These are phyloP conservation scores for Acrocyrtus sp. DNA, from an alignment of 2,888 invertebrate genomes.

Conservation along the genomic window DNA sequence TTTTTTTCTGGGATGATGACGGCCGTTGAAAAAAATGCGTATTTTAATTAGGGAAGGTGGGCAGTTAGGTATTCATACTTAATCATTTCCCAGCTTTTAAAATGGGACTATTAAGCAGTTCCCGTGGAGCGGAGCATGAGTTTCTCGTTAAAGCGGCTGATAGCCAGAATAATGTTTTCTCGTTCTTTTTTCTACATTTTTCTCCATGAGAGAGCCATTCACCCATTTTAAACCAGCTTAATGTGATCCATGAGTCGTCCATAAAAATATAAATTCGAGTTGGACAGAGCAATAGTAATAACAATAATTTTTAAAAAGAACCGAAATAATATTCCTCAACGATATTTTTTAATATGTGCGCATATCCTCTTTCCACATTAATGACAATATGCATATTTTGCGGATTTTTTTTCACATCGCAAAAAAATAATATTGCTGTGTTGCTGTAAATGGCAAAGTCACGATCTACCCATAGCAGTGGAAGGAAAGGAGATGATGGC, in stretches of 20 bases:
- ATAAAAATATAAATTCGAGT: not conserved
- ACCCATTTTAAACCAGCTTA: too few species aligned
- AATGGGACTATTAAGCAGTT: not conserved
- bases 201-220: too few species aligned
- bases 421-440: conserved; percentile 11
- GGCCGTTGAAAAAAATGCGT: not conserved
- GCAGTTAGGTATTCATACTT: not conserved
- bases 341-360: too few species aligned
- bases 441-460: conserved; percentile 28
- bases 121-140: not conserved
- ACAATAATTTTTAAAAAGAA: not conserved
- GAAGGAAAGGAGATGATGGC: not conserved
- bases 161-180: not conserved
- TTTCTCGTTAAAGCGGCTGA: not conserved
- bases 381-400: not conserved
- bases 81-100: not conserved
- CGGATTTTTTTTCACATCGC: conserved; percentile 13
- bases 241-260: not conserved
- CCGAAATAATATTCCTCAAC: conserved; percentile 10
- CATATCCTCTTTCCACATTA: conserved; percentile 11
- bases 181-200: not conserved
- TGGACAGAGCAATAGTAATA: not conserved
- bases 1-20: not conserved
- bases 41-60: not conserved
- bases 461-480: conserved; percentile 35